These are phyloP conservation scores for Nezara viridula DNA, from an alignment of 2,888 invertebrate genomes.

Conservation along the genomic window DNA sequence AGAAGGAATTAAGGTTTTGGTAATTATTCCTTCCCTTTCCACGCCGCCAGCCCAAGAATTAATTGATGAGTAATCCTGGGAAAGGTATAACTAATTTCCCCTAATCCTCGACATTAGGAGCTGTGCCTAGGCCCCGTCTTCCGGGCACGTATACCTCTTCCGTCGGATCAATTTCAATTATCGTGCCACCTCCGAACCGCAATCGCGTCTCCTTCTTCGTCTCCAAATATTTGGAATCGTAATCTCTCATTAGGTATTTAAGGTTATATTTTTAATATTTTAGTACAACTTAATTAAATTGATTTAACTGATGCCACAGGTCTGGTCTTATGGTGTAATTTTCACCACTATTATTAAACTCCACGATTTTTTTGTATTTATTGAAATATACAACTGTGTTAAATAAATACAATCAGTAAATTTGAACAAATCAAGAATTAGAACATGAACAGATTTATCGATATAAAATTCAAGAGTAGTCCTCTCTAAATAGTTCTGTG, in stretches of 20 bases:
- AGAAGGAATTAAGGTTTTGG: constrained; percentile 43
- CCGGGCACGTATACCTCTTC: constrained; percentile 27
- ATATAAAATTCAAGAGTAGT: too few relatives aligned
- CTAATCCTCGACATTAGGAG: constrained; percentile 53
- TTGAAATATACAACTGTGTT: too few relatives aligned
- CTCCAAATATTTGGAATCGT: background rate
- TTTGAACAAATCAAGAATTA: too few relatives aligned
- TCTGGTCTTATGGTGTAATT: too few relatives aligned
- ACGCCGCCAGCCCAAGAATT: constrained; percentile 24
- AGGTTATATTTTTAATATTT: background rate
- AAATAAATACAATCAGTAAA: too few relatives aligned
- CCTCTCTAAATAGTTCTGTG: too few relatives aligned
- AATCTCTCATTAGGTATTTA: background rate
- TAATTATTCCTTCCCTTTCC: constrained; percentile 25
- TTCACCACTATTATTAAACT: too few relatives aligned
- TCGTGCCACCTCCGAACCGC: background rate
- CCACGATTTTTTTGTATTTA: too few relatives aligned
- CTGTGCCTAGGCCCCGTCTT: constrained; percentile 7
- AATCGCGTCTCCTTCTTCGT: background rate
- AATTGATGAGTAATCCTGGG: constrained; percentile 52
- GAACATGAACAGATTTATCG: too few relatives aligned
- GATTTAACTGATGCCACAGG: too few relatives aligned
- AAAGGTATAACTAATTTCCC: constrained; percentile 55
- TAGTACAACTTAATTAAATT: too few relatives aligned
- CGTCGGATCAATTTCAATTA: constrained; percentile 36